Evolutionary conservation across 2,113 vertebrate genomes (phyloP).

Genomic region (Hydropotes inermis): DNA sequence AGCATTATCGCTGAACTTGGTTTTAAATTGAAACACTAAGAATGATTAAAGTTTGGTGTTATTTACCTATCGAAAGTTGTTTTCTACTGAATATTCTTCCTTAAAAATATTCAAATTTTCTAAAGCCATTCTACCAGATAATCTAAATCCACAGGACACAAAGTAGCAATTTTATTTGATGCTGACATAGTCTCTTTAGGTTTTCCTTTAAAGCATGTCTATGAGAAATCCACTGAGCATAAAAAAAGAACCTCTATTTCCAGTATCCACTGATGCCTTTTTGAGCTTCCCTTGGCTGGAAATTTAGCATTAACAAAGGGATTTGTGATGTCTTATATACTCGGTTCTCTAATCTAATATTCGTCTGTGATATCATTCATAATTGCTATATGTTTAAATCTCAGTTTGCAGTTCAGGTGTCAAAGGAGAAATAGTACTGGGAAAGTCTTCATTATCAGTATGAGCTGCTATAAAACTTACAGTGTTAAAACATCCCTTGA

Average conservation of each 20-base stretch:
- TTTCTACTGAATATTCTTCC: slow-evolving; percentile 38
- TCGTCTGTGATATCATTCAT: slow-evolving; percentile 75
- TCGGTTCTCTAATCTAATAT: slow-evolving; percentile 79
- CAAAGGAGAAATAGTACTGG: slow-evolving; percentile 73
- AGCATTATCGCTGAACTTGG: slow-evolving; percentile 46
- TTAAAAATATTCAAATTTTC: slow-evolving; percentile 51
- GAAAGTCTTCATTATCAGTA: slow-evolving; percentile 80
- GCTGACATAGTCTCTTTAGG: slow-evolving; percentile 56
- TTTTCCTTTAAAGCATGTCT: slow-evolving; percentile 52
- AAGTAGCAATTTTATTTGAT: slow-evolving; percentile 68
- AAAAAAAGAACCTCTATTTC: slow-evolving; percentile 61
- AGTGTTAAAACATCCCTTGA: slow-evolving; percentile 81
- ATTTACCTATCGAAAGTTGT: slow-evolving; percentile 63
- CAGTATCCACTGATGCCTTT: slow-evolving; percentile 65
- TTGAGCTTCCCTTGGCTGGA: slow-evolving; percentile 70
- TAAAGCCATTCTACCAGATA: slow-evolving; percentile 30
- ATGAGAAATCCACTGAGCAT: slow-evolving; percentile 53
- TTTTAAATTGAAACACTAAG: slow-evolving; percentile 51
- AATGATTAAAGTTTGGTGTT: slow-evolving; percentile 62
- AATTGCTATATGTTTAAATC: slow-evolving; percentile 78
- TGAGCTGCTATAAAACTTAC: slow-evolving; percentile 77
- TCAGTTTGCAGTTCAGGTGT: slow-evolving; percentile 76
- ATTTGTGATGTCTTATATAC: slow-evolving; percentile 77
- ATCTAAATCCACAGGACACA: slow-evolving; percentile 48
- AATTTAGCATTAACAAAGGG: slow-evolving; percentile 81